Evolutionary conservation across 2,797 vertebrate genomes (phyloP).

Genomic region (Gadopsis bispinosus): DNA sequence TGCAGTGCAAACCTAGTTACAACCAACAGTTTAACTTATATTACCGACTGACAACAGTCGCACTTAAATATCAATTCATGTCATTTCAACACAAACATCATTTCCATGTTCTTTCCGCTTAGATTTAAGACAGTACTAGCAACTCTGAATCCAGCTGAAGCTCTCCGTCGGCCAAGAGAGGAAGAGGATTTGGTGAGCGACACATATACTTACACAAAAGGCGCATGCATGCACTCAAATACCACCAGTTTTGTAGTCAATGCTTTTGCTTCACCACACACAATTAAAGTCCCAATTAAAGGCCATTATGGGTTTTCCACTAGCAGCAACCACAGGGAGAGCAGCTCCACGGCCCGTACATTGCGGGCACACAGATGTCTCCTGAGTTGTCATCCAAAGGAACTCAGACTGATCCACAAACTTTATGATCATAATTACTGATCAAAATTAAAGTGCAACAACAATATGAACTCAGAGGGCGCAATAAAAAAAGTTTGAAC

Average conservation of each 20-base stretch:
- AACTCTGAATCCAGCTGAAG: slow-evolving; percentile 43
- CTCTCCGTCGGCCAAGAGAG: slow-evolving; percentile 54
- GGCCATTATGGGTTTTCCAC: slow-evolving; percentile 85
- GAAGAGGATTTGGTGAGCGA: slow-evolving; percentile 70
- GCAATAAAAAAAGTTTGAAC: slow-evolving; percentile 75
- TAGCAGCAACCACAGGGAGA: slow-evolving; percentile 77
- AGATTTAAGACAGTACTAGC: slow-evolving; percentile 45
- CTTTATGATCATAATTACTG: slow-evolving; percentile 85
- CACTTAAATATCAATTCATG: no score
- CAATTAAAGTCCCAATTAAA: slow-evolving; percentile 87
- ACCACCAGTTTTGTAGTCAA: slow-evolving; percentile 81
- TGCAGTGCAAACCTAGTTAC: no score
- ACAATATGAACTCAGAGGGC: slow-evolving; percentile 73
- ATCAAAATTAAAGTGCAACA: slow-evolving; percentile 83
- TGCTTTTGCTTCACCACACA: slow-evolving; percentile 83
- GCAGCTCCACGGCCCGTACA: slow-evolving; percentile 69
- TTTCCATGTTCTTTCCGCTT: no score
- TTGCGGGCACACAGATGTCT: slow-evolving; percentile 83
- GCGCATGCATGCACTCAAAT: slow-evolving; percentile 82
- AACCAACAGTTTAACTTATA: no score
- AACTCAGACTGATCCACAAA: slow-evolving; percentile 81
- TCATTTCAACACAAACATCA: no score
- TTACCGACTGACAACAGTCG: no score
- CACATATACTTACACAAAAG: slow-evolving; percentile 79
- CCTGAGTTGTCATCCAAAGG: slow-evolving; percentile 82